phyloP scores from a whole-genome alignment of 2,888 invertebrate species.

The Callimorpha dominula region DNA sequence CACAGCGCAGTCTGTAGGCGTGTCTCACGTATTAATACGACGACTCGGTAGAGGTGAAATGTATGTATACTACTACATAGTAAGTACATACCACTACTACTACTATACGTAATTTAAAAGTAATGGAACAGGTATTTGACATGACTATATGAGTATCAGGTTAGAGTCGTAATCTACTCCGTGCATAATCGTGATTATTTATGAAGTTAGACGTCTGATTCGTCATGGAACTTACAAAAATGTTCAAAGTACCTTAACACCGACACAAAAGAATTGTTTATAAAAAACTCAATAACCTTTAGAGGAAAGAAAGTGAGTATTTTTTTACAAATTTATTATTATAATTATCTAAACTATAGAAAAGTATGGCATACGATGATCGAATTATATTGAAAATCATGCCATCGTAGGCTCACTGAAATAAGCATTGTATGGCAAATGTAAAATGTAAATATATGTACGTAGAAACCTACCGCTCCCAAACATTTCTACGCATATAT shows the following conservation, averaged over 20 bases:
- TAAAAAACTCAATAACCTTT: too few relatives aligned
- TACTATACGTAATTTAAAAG: neutral
- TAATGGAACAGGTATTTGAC: neutral
- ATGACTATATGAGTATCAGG: neutral
- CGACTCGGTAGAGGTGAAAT: constrained; percentile 4
- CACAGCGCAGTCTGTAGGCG: constrained; percentile 27
- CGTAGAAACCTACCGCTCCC: too few relatives aligned
- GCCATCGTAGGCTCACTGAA: neutral
- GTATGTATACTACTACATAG: neutral
- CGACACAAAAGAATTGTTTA: neutral
- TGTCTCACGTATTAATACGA: constrained; percentile 26
- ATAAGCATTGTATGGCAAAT: neutral
- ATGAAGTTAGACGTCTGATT: neutral
- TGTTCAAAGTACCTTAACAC: too few relatives aligned
- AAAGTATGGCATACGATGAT: too few relatives aligned
- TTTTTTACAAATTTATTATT: too few relatives aligned
- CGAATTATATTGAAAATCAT: neutral
- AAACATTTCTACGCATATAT: too few relatives aligned
- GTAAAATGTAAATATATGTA: neutral
- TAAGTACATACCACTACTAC: neutral
- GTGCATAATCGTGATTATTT: neutral
- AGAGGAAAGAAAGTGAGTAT: too few relatives aligned
- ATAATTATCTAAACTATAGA: too few relatives aligned
- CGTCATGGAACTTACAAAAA: too few relatives aligned
- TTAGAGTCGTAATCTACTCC: neutral